Percentiles rank a stretch among this genome's conserved stretches.
phyloP scores from a whole-genome alignment of 2,888 invertebrate species.

The Isotomurus palustris region DNA sequence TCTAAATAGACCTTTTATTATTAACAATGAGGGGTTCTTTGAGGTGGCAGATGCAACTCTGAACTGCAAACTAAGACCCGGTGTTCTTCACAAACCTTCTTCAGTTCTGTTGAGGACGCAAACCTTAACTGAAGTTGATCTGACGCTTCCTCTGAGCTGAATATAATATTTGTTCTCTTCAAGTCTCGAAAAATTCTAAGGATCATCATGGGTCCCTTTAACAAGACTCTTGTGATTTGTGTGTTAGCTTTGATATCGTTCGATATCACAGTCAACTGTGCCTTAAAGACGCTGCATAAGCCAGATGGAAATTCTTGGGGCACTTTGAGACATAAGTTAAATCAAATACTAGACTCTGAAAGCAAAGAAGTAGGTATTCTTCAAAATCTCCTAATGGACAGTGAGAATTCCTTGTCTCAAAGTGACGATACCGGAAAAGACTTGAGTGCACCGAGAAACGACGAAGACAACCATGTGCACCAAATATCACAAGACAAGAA shows the following conservation, averaged over 20 bases:
- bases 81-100: background rate
- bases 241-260: too few relatives aligned
- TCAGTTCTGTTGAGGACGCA: background rate
- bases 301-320: too few relatives aligned
- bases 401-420: constrained; percentile 9
- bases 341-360: constrained; percentile 38
- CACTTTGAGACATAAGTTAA: constrained; percentile 27
- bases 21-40: background rate
- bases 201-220: too few relatives aligned
- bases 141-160: too few relatives aligned
- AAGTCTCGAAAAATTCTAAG: too few relatives aligned
- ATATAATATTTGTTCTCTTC: too few relatives aligned
- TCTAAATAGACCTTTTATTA: constrained; percentile 2
- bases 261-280: too few relatives aligned
- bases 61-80: constrained; percentile 7
- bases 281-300: too few relatives aligned
- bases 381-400: constrained; percentile 23
- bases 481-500: constrained; percentile 15
- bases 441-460: too few relatives aligned
- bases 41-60: constrained; percentile 1
- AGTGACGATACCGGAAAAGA: background rate
- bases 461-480: constrained; percentile 10
- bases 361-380: constrained; percentile 32
- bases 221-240: too few relatives aligned
- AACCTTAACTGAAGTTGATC: background rate